A percentile compares a stretch with the other conserved stretches of the same genome.
phyloP scores from a whole-genome alignment of 2,888 invertebrate genomes.

The Camponotus fellah region DNA sequence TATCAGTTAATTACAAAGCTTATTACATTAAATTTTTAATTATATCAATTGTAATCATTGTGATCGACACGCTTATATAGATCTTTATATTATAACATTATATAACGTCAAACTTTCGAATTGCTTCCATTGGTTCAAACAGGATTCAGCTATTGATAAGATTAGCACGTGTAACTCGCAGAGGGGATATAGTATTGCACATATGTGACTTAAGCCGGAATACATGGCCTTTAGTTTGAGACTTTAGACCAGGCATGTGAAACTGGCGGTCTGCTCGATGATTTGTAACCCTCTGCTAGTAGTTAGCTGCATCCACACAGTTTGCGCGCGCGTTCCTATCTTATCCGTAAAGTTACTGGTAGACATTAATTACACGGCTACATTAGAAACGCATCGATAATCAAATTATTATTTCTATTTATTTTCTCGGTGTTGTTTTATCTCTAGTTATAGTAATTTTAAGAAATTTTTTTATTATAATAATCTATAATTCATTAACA shows the following conservation, averaged over 20 bases:
- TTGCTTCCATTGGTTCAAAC: neutral
- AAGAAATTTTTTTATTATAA: neutral
- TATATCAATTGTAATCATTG: neutral
- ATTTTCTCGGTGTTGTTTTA: neutral
- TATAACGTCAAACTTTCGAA: neutral
- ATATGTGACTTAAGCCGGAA: conserved; percentile 52
- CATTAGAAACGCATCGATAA: conserved; percentile 14
- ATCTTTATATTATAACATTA: neutral
- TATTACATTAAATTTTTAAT: neutral
- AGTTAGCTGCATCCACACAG: conserved; percentile 52
- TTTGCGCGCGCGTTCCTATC: conserved; percentile 50
- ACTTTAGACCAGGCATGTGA: conserved; percentile 53
- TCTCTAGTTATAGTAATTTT: neutral
- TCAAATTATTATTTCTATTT: conserved; percentile 1
- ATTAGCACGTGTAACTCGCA: conserved; percentile 50
- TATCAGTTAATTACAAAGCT: neutral
- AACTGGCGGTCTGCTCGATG: conserved; percentile 51
- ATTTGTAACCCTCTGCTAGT: conserved; percentile 53
- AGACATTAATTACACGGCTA: conserved; percentile 41
- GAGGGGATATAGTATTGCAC: conserved; percentile 42
- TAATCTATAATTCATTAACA: neutral
- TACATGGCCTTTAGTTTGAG: conserved; percentile 56
- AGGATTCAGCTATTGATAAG: conserved; percentile 42
- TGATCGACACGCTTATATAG: neutral
- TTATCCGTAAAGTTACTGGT: conserved; percentile 45